These are phyloP conservation scores for Microcebus jonahi DNA, from an alignment of 2,113 vertebrate species.

Conservation along the genomic window DNA sequence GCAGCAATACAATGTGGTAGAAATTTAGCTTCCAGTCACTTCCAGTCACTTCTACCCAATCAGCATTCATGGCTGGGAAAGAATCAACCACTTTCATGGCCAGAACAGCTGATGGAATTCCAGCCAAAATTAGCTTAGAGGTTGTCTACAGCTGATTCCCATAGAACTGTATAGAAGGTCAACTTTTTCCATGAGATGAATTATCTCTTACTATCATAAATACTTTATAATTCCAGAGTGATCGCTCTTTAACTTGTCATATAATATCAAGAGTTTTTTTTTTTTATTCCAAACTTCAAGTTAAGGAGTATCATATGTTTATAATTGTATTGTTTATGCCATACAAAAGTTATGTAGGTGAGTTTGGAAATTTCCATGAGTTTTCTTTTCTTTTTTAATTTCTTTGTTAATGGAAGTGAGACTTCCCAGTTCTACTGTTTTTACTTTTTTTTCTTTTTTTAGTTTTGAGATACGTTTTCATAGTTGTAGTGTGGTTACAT, in stretches of 20 bases:
- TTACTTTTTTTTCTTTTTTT: not conserved
- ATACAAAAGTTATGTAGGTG: not conserved
- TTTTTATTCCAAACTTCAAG: not conserved
- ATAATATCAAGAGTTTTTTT: not conserved
- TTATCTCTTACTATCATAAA: not conserved
- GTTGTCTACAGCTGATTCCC: not conserved
- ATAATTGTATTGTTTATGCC: not conserved
- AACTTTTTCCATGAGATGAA: not conserved
- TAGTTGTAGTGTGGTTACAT: not conserved
- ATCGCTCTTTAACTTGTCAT: not conserved
- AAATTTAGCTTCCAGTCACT: not conserved
- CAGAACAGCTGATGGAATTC: not conserved
- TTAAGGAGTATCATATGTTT: not conserved
- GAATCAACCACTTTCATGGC: not conserved
- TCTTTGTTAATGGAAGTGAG: not conserved
- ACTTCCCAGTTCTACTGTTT: accelerated
- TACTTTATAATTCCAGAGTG: not conserved
- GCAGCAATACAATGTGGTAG: not conserved
- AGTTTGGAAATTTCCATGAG: not conserved
- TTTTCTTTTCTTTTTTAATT: not conserved
- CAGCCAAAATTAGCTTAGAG: not conserved
- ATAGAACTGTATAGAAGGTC: not conserved
- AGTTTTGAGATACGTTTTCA: not conserved
- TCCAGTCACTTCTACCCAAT: not conserved
- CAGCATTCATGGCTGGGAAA: not conserved